phyloP scores from a whole-genome alignment of 2,888 invertebrate species.

The Sinohyriopsis cumingii region DNA sequence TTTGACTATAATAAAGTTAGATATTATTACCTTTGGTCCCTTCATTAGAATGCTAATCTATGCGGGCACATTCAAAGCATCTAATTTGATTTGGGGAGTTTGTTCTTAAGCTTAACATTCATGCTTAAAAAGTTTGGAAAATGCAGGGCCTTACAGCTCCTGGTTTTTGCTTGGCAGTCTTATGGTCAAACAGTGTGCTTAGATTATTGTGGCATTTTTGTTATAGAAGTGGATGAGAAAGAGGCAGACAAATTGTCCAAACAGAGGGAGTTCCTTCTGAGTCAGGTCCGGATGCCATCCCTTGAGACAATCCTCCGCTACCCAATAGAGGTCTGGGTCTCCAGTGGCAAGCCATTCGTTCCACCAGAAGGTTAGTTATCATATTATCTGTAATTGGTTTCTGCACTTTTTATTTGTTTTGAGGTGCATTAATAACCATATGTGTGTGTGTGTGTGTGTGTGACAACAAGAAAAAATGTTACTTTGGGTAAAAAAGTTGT shows the following conservation, averaged over 20 bases:
- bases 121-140: no score
- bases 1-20: no score
- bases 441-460: no score
- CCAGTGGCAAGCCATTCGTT: slow-evolving; percentile 68
- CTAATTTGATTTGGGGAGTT: no score
- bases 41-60: no score
- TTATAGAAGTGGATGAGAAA: slow-evolving; percentile 50
- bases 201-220: slow-evolving; percentile 7
- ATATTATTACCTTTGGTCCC: no score
- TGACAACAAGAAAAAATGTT: no score
- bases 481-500: no score
- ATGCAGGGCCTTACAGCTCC: no score
- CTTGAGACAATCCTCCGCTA: slow-evolving; percentile 67
- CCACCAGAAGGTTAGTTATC: slow-evolving; percentile 62
- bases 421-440: background rate
- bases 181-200: background rate
- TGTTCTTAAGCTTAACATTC: no score
- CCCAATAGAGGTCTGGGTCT: slow-evolving; percentile 71
- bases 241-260: slow-evolving; percentile 48
- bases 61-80: no score
- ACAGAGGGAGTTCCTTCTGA: slow-evolving; percentile 53
- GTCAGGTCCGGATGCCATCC: slow-evolving; percentile 59
- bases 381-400: background rate
- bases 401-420: background rate
- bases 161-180: no score